Base-by-base conservation (phyloP, 92 coral and sea anemone genomes). In the Zoanthus sociatus region DNA sequence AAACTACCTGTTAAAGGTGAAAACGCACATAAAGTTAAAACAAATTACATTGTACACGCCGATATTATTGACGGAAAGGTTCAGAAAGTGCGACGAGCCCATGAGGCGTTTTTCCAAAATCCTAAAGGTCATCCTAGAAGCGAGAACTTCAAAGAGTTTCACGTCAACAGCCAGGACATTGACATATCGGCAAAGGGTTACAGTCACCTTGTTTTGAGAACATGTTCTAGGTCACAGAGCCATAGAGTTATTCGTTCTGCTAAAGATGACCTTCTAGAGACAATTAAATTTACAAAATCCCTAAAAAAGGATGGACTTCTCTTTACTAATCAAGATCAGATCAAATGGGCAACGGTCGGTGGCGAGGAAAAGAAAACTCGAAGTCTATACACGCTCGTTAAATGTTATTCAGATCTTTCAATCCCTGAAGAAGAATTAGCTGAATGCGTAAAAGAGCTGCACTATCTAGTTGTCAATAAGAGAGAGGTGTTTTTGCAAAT, bases 361-460 rank as follows among this genome's bases (percentile, higher is more conserved):
- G 92, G 94, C 4, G 89, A 88, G 55, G 75, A 67, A n/a, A 78
- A 72, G 42, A 94, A 89, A 84, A 81, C 82, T 31, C 96, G 97
- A 86, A 91, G 95, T 30, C 86, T 97, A 42, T 93, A 95, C 77
- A 96, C 92, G 45, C 89, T 97, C n/a, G 82, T 97, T 64, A 93
- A 97, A 18, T 97, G 99, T 76, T 95, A 95, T 63, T 88, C 97
- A 16, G 99, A 97, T 74, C 67, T 64, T 61, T 78, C 90, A 12
- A 83, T 95, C 69, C 90, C 90, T 47, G 93, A 95, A 78, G 93
- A 92, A 20, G 95, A 95, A 48, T 89, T 93, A 14, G 96, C 93
- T 9, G 95, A 93, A 17, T 97, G 99, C 55, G 88, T 95, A 17
- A 92, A 92, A 61, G 99, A 97, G 76, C 89, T 97, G 48, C 95